Evolutionary conservation across 2,888 invertebrate genomes (phyloP).

Genomic region (Cryptophagus acutangulus): DNA sequence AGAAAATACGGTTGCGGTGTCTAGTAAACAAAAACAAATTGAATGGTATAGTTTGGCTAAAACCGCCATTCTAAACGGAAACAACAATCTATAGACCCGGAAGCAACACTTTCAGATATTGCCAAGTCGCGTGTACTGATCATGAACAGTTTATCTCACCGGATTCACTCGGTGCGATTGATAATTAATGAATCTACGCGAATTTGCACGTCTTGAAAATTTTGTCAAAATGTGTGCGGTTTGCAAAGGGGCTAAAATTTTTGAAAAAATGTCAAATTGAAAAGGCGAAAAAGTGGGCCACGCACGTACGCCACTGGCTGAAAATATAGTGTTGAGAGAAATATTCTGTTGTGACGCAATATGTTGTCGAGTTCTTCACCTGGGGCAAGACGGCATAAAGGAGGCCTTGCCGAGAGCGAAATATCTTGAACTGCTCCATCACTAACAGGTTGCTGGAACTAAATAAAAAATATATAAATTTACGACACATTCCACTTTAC

Average conservation of each 20-base stretch:
- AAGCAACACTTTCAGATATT: slow-evolving; percentile 24
- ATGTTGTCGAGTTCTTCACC: slow-evolving; percentile 31
- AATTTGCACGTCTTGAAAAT: slow-evolving; percentile 8
- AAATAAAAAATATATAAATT: slow-evolving; percentile 1
- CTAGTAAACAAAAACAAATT: too few species aligned
- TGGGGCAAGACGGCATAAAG: slow-evolving; percentile 31
- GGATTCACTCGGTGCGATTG: slow-evolving; percentile 17
- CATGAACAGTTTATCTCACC: slow-evolving; percentile 21
- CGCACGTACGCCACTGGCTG: slow-evolving; percentile 1
- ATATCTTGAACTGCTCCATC: slow-evolving; percentile 21
- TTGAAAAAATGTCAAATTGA: too few species aligned
- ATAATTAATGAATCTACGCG: slow-evolving; percentile 10
- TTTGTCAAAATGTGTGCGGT: not conserved
- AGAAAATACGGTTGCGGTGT: too few species aligned
- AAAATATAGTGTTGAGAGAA: too few species aligned
- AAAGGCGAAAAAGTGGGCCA: slow-evolving; percentile 1
- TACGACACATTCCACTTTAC: slow-evolving; percentile 6
- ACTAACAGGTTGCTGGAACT: slow-evolving; percentile 4
- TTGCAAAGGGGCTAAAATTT: not conserved
- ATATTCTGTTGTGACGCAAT: slow-evolving; percentile 35
- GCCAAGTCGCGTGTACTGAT: slow-evolving; percentile 17
- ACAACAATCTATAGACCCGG: slow-evolving; percentile 27
- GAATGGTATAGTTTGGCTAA: too few species aligned
- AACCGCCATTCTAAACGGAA: slow-evolving; percentile 20
- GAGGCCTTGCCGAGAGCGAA: slow-evolving; percentile 36